Percentiles rank a stretch among this genome's conserved stretches.
Conservation (phyloP, 2,113 vertebrate species). For the Melanocharis versteri region DNA sequence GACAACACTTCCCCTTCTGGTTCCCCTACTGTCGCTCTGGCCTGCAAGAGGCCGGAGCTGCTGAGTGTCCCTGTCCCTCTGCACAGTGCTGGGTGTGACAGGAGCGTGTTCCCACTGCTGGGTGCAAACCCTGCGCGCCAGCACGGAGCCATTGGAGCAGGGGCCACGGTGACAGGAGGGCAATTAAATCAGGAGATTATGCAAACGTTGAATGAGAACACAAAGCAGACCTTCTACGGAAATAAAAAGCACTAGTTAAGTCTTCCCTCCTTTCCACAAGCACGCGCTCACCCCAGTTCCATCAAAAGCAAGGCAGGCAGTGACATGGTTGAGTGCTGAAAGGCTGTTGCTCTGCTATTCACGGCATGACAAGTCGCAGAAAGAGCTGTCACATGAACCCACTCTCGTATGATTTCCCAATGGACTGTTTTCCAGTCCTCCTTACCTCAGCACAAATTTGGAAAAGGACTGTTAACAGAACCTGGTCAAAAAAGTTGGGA, state of each 20-base stretch:
- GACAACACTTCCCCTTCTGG: not conserved
- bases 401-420: not conserved
- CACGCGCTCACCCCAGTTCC: not conserved
- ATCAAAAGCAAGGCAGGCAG: conserved; percentile 1
- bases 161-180: not conserved
- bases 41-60: not conserved
- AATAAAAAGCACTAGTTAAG: not conserved
- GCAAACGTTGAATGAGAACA: not conserved
- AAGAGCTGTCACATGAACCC: conserved; percentile 43
- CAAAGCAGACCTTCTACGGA: not conserved
- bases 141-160: not conserved
- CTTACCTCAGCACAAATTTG: not conserved
- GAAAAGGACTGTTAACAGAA: not conserved
- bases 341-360: conserved; percentile 46
- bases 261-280: not conserved
- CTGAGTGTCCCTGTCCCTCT: not conserved
- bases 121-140: not conserved
- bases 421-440: not conserved
- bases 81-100: not conserved
- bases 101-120: not conserved
- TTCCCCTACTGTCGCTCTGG: not conserved
- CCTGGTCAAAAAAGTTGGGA: not conserved
- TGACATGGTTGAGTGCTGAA: conserved; percentile 37
- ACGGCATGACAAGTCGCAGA: not conserved
- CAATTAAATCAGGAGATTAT: not conserved